phyloP scores from a whole-genome alignment of 2,797 vertebrate genomes.

The Neoniphon sammara region DNA sequence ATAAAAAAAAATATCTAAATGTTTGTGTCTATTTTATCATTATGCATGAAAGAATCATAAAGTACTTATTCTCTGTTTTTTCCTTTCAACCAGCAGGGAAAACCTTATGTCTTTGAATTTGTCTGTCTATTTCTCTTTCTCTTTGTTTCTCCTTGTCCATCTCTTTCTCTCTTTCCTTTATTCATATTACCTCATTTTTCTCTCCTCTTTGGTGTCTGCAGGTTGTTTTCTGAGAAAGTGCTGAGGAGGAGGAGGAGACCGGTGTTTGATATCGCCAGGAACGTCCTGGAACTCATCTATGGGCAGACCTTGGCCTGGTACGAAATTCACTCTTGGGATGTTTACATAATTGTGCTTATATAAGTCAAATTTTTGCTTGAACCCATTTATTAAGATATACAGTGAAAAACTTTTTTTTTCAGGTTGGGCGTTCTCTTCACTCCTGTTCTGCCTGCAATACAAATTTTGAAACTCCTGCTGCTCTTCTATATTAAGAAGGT shows the following conservation, averaged over 20 bases:
- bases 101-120: background rate
- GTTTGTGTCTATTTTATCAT: background rate
- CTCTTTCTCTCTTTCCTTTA: conserved; percentile 7
- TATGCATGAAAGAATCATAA: background rate
- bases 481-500: conserved; percentile 97
- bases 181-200: background rate
- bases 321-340: background rate
- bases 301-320: conserved; percentile 95
- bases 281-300: conserved; percentile 94
- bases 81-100: background rate
- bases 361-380: background rate
- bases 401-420: conserved; percentile 28
- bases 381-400: too few species aligned
- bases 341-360: background rate
- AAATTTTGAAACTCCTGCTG: conserved; percentile 89
- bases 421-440: conserved; percentile 93
- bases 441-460: conserved; percentile 89
- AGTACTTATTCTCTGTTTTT: background rate
- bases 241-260: conserved; percentile 84
- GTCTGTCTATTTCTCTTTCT: conserved; percentile 1
- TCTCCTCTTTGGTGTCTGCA: conserved; percentile 60
- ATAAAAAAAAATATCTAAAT: background rate
- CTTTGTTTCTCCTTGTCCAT: background rate
- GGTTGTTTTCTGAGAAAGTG: conserved; percentile 87
- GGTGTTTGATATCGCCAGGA: conserved; percentile 91